Conservation (phyloP, 2,888 invertebrate species). For the Meganola albula region DNA sequence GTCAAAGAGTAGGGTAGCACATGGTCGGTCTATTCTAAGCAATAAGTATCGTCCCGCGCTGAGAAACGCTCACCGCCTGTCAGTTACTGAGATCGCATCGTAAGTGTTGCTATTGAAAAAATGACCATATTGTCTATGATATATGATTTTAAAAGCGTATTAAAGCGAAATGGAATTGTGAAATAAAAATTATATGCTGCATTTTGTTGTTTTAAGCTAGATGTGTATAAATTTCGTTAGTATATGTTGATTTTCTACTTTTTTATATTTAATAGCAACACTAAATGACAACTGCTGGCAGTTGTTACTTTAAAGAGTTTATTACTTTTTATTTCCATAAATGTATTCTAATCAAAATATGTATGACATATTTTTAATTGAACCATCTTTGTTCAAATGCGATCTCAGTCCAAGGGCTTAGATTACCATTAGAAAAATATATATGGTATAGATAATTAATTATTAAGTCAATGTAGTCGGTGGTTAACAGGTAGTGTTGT, state of each 20-base stretch:
- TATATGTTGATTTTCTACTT: no score
- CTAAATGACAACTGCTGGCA: constrained; percentile 46
- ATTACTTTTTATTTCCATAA: no score
- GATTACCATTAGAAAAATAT: constrained; percentile 57
- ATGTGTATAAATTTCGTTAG: constrained; percentile 9
- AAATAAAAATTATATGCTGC: no score
- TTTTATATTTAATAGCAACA: constrained; percentile 26
- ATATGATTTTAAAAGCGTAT: no score
- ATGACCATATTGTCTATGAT: no score
- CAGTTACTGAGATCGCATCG: no score
- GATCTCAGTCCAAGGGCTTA: constrained; percentile 50
- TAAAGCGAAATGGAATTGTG: constrained; percentile 8
- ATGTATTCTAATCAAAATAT: constrained; percentile 20
- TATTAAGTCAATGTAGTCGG: constrained; percentile 71
- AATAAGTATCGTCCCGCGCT: constrained; percentile 28
- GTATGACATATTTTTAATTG: constrained; percentile 14
- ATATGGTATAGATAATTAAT: constrained; percentile 65
- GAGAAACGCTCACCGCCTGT: constrained; percentile 40
- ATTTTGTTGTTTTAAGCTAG: constrained; percentile 7
- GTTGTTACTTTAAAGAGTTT: no score
- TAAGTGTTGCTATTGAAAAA: constrained; percentile 19
- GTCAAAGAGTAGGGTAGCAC: no score
- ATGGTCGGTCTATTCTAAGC: no score
- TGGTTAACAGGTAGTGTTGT: constrained; percentile 72
- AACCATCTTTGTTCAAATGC: constrained; percentile 11